Conservation (phyloP, 1,140 invertebrate species). For the Geopemphigus sp. region DNA sequence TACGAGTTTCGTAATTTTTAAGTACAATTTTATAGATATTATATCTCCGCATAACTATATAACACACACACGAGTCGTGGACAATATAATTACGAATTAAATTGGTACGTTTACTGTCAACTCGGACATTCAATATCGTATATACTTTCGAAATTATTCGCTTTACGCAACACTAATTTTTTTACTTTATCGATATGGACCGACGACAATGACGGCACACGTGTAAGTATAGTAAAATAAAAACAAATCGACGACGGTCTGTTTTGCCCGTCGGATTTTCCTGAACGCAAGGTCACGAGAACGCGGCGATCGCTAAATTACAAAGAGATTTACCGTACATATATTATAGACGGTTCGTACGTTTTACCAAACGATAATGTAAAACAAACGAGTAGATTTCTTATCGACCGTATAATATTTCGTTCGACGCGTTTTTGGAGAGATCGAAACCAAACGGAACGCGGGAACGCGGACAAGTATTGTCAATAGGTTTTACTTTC, state of each 20-base stretch:
- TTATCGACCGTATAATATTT: too few species aligned
- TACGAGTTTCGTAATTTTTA: background rate
- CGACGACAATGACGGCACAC: background rate
- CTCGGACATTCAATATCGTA: background rate
- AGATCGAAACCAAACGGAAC: too few species aligned
- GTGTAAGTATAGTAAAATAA: background rate
- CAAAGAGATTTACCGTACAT: too few species aligned
- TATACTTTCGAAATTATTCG: constrained; percentile 5
- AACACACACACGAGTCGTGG: background rate
- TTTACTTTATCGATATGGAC: background rate
- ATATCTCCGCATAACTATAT: background rate
- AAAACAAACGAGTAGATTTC: too few species aligned
- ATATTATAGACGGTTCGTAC: too few species aligned
- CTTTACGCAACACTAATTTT: background rate
- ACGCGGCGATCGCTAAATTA: too few species aligned
- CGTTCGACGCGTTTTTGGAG: too few species aligned
- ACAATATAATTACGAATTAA: background rate
- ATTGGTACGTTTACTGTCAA: background rate
- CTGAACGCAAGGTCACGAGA: too few species aligned
- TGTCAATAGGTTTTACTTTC: too few species aligned
- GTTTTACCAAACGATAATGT: too few species aligned
- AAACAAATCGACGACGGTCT: background rate
- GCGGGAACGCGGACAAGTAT: too few species aligned
- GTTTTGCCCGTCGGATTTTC: too few species aligned
- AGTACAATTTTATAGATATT: background rate